Conservation (phyloP, 2,888 invertebrate genomes). For the Synanthedon myopaeformis region DNA sequence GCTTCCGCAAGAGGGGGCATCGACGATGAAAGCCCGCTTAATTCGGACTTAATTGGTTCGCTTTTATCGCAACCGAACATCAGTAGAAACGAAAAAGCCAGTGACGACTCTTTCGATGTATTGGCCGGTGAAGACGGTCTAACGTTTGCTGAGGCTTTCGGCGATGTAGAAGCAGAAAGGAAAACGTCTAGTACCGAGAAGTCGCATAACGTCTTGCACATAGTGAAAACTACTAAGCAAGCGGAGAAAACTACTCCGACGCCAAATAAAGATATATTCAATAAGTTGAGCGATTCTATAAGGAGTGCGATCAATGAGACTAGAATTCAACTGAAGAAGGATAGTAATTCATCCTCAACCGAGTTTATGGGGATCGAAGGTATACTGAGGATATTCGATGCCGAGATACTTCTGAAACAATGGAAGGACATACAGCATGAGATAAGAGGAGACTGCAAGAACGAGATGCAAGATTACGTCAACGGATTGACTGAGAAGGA, state of each 20-base stretch:
- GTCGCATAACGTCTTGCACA: conserved; percentile 60
- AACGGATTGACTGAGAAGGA: conserved; percentile 67
- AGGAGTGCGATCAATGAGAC: conserved; percentile 48
- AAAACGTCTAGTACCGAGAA: conserved; percentile 43
- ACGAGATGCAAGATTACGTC: conserved; percentile 72
- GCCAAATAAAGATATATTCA: conserved; percentile 36
- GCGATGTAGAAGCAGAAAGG: conserved; percentile 27
- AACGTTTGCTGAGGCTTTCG: conserved; percentile 47
- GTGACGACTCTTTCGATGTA: conserved; percentile 41
- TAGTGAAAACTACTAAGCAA: conserved; percentile 44
- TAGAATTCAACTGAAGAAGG: conserved; percentile 27
- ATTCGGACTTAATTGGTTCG: conserved; percentile 48
- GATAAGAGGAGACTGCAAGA: conserved; percentile 62
- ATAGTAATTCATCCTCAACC: conserved; percentile 14
- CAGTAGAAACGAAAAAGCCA: conserved; percentile 24
- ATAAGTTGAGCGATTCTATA: conserved; percentile 42
- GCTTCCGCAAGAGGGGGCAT: conserved; percentile 48
- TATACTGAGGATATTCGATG: conserved; percentile 69
- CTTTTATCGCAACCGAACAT: conserved; percentile 22
- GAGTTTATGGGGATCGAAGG: conserved; percentile 52
- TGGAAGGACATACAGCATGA: conserved; percentile 62
- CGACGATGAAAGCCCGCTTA: conserved; percentile 38
- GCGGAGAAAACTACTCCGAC: conserved; percentile 34
- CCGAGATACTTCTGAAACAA: conserved; percentile 65
- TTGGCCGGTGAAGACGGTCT: conserved; percentile 56